Percentiles rank a stretch among this genome's conserved stretches.
Evolutionary conservation across 2,113 vertebrate species (phyloP).

Genomic region (Crotophaga sulcirostris): DNA sequence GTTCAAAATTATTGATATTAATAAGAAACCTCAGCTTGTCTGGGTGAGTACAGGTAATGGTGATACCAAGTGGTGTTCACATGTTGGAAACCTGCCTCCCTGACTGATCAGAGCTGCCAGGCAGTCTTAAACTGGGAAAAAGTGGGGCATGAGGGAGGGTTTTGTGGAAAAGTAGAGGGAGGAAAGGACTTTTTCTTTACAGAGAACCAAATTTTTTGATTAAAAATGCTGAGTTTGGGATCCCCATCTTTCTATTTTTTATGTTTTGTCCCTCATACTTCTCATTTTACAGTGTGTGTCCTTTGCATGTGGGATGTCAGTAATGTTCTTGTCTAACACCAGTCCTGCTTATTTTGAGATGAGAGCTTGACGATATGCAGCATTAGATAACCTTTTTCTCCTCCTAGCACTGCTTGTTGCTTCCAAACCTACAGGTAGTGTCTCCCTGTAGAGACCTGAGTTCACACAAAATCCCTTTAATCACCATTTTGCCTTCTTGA

Average conservation of each 20-base stretch:
- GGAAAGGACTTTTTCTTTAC: neutral
- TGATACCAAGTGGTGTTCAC: neutral
- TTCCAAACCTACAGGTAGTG: neutral
- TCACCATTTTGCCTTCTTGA: neutral
- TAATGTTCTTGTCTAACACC: neutral
- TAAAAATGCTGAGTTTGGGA: neutral
- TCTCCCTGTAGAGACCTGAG: neutral
- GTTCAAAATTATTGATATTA: neutral
- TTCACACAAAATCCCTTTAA: neutral
- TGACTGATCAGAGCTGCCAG: neutral
- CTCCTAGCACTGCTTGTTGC: neutral
- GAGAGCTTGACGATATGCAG: neutral
- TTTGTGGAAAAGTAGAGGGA: neutral
- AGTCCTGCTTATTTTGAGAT: neutral
- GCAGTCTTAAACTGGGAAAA: neutral
- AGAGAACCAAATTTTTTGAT: neutral
- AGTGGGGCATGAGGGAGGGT: neutral
- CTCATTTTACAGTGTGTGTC: neutral
- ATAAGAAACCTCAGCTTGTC: neutral
- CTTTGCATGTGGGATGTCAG: rapidly evolving
- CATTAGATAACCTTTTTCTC: neutral
- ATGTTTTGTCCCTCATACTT: neutral
- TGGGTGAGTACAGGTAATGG: neutral
- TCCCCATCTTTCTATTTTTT: neutral
- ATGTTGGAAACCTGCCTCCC: neutral